Evolutionary conservation across 2,888 invertebrate species (phyloP), one percentile per base, ranked within the genome.

Genomic region (Melangyna quadrimaculata): DNA sequence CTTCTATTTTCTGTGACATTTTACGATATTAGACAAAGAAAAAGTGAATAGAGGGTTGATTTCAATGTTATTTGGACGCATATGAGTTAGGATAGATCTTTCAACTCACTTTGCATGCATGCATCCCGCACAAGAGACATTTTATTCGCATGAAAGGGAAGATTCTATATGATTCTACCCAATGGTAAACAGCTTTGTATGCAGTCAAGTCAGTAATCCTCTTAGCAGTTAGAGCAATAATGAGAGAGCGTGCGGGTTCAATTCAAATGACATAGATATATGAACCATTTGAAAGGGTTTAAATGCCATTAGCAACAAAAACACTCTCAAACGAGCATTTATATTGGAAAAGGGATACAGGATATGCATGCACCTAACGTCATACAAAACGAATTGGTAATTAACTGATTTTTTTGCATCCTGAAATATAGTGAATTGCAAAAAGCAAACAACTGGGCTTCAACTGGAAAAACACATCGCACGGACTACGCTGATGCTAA

Each of bases 221-320:
- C 70, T 75, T 81, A 65, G 65, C 70, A 71, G 29, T 63, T 59
- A 22, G 1, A 32, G 22, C 35, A 59, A 59, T 65, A 71, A 81
- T 81, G 63, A 75, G 22, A 35, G 32, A 32, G 12, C 2, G 32
- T 17, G 43, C 48, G 48, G 29, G 32, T 63, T 27, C 43, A 17
- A 29, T 63, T 63, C 17, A 48, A 65, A 32, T 48, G 29, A 10
- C 40, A 63, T 40, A 24, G 59, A 40, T 61, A 61, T n/a, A n/a
- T n/a, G n/a, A n/a, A n/a, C 24, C 40, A 1, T 59, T 61, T 19
- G 43, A 63, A 63, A 43, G 40, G 17, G 27, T 27, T 27, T 27
- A 17, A 63, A 59, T 22, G 37, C 59, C 59, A 59, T 59, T 59
- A 59, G 59, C 35, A 59, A 59, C 22, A 37, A 19, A 35, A 37